phyloP scores from a whole-genome alignment of 2,888 invertebrate genomes.

The Digitonthophagus gazella region DNA sequence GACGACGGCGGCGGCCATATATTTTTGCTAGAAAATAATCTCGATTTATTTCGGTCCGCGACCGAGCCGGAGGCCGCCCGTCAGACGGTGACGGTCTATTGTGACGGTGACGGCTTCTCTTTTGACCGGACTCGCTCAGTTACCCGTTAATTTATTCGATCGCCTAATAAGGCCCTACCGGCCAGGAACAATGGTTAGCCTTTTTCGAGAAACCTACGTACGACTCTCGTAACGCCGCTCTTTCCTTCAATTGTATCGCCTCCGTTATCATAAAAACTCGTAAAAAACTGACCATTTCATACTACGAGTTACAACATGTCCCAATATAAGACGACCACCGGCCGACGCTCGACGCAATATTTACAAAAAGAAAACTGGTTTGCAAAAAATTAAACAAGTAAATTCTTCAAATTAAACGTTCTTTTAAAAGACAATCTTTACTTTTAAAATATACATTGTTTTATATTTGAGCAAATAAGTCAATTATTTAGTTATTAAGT shows the following conservation, averaged over 20 bases:
- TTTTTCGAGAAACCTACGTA: slow-evolving; percentile 12
- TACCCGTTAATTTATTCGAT: slow-evolving; percentile 46
- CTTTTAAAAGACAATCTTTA: too few species aligned
- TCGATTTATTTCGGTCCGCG: slow-evolving; percentile 46
- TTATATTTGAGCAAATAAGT: too few species aligned
- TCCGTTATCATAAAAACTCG: not conserved
- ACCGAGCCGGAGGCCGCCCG: slow-evolving; percentile 39
- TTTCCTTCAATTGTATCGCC: not conserved
- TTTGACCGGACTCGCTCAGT: slow-evolving; percentile 1
- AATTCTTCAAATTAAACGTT: too few species aligned
- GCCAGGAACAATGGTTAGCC: slow-evolving; percentile 39
- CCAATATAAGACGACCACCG: too few species aligned
- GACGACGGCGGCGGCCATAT: slow-evolving; percentile 37
- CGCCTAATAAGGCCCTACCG: slow-evolving; percentile 46
- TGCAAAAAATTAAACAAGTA: too few species aligned
- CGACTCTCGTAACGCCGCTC: not conserved
- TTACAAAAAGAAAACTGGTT: too few species aligned
- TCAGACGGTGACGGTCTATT: slow-evolving; percentile 45
- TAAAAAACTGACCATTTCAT: too few species aligned
- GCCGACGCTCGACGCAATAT: too few species aligned
- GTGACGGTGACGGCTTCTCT: slow-evolving; percentile 37
- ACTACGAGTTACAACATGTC: too few species aligned
- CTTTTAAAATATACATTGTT: too few species aligned
- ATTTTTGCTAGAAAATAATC: slow-evolving; percentile 48
- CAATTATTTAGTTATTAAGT: too few species aligned